phyloP scores from a whole-genome alignment of 2,797 vertebrate genomes.

The Mionectes olivaceus region DNA sequence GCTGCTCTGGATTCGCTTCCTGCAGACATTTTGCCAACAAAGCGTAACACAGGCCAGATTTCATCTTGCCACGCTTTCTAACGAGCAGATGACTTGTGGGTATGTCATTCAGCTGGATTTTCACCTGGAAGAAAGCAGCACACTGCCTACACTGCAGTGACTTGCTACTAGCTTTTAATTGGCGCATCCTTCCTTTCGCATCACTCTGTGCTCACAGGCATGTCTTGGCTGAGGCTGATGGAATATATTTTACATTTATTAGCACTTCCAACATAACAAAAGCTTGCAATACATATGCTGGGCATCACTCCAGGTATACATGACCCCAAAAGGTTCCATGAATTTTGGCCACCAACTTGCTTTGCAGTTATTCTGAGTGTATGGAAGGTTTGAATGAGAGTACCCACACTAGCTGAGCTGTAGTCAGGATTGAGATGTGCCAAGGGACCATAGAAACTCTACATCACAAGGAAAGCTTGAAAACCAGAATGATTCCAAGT shows the following conservation, averaged over 20 bases:
- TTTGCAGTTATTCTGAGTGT: slow-evolving; percentile 14
- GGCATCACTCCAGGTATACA: background rate
- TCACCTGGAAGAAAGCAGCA: slow-evolving; percentile 50
- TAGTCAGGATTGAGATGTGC: background rate
- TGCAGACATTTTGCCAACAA: slow-evolving; percentile 4
- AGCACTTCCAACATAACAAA: slow-evolving; percentile 21
- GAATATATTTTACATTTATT: slow-evolving; percentile 58
- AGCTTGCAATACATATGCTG: background rate
- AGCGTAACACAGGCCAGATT: background rate
- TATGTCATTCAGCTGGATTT: slow-evolving; percentile 58
- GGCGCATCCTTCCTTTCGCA: slow-evolving; percentile 18
- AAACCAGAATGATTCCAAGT: background rate
- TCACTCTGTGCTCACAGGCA: slow-evolving; percentile 34
- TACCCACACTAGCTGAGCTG: background rate
- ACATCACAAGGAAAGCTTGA: background rate
- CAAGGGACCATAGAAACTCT: background rate
- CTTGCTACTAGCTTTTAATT: slow-evolving; percentile 59
- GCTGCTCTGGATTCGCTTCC: slow-evolving; percentile 8
- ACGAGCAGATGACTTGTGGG: background rate
- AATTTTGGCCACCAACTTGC: slow-evolving; percentile 11
- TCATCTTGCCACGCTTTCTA: slow-evolving; percentile 19
- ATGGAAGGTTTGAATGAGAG: background rate
- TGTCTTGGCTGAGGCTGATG: slow-evolving; percentile 36
- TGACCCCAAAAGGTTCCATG: background rate
- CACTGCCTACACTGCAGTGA: slow-evolving; percentile 20